A percentile compares a stretch with the other conserved stretches of the same genome.
These are phyloP conservation scores for Sinocyclocheilus anshuiensis DNA, from an alignment of 2,113 vertebrate genomes.

Conservation along the genomic window DNA sequence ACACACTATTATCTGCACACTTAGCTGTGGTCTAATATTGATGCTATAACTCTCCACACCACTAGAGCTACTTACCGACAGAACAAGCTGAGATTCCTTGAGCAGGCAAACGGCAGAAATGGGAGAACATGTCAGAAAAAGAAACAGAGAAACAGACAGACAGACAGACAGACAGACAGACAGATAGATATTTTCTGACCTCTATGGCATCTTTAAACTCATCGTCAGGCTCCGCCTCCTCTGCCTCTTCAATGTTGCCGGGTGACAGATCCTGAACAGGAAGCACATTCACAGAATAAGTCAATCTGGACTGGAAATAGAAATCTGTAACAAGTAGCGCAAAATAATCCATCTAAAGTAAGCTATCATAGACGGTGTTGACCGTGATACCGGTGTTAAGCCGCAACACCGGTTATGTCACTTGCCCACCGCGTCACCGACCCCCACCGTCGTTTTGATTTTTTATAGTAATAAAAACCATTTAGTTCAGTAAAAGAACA, in stretches of 20 bases:
- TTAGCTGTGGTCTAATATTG: not conserved
- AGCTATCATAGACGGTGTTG: too few species aligned
- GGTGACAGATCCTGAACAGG: slow-evolving; percentile 87
- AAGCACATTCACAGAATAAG: slow-evolving; percentile 32
- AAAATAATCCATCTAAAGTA: not conserved
- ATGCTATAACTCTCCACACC: not conserved
- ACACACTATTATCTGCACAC: not conserved
- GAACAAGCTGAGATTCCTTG: slow-evolving; percentile 56
- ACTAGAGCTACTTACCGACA: slow-evolving; percentile 54
- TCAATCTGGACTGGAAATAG: not conserved
- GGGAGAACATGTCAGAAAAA: slow-evolving; percentile 30
- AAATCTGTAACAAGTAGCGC: not conserved
- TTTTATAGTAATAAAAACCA: too few species aligned
- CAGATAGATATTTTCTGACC: slow-evolving; percentile 70
- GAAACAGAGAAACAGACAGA: not conserved
- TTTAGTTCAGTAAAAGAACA: too few species aligned
- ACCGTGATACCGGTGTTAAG: too few species aligned
- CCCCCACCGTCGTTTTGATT: too few species aligned
- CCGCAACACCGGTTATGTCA: too few species aligned
- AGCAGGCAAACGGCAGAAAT: slow-evolving; percentile 45
- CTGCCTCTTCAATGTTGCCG: slow-evolving; percentile 93
- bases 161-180: not conserved
- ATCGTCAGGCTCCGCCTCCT: slow-evolving; percentile 95
- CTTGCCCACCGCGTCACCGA: too few species aligned
- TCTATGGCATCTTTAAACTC: slow-evolving; percentile 98